A percentile compares a stretch with the other conserved stretches of the same genome.
Conservation (phyloP, 2,888 invertebrate genomes). For the Meteorus colon region DNA sequence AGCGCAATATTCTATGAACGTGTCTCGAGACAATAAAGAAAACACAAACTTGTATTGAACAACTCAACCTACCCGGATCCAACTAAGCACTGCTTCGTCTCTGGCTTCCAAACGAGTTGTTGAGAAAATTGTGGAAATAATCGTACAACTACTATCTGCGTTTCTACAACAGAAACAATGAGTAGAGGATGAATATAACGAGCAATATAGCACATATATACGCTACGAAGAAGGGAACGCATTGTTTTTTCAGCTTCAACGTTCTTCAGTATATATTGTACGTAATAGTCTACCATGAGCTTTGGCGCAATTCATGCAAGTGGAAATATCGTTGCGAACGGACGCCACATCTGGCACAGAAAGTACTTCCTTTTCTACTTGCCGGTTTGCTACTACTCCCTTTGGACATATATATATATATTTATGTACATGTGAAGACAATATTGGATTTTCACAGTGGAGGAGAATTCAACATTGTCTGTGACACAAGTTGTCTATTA, state of each 20-base stretch:
- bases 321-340: neutral
- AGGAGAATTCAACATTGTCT: neutral
- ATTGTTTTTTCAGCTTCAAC: neutral
- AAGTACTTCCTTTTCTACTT: neutral
- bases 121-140: constrained; percentile 9
- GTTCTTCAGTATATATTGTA: neutral
- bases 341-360: neutral
- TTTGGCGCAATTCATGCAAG: neutral
- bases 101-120: neutral
- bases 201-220: neutral
- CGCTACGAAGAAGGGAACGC: neutral
- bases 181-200: neutral
- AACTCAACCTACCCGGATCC: neutral
- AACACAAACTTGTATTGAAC: neutral
- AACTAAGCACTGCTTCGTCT: neutral
- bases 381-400: neutral
- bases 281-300: neutral
- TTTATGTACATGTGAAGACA: neutral
- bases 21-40: constrained; percentile 1
- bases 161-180: neutral
- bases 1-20: neutral
- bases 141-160: neutral
- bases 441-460: neutral
- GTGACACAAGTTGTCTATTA: neutral
- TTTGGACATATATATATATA: neutral